Base-by-base conservation (phyloP, 2,113 vertebrate genomes). In the Chaetorhynchus papuensis region DNA sequence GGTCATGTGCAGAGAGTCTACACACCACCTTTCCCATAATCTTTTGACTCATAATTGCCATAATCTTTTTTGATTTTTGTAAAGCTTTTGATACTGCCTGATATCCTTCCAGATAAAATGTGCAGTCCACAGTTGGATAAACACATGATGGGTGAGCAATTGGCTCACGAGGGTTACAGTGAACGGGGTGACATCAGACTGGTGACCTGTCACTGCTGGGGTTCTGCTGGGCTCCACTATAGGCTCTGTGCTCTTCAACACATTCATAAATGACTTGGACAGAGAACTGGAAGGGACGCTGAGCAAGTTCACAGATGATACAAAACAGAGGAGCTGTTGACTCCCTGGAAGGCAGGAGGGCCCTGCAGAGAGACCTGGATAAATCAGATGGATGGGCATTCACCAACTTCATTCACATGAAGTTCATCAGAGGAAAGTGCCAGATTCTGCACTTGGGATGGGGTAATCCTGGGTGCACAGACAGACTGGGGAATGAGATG, bases 111-210 rank as follows among this genome's bases (percentile, higher is more conserved):
- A 26, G 26, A 52, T 15, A 69, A 53, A 87, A 69, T 20, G n/a
- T 20, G 8, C 2, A 10, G 12, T 12, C 18, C 28, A 24, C 33
- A 53, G 12, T 47, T 24, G 47, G 45, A 78, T 53, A 39, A 78
- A 23, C 13, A 28, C 4, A 24, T 33, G 47, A 23, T 0, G 0
- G 12, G 18, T 33, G 28, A 78, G 18, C 27, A 33, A 16, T 8
- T 33, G 54, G 8, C 5, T 39, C 4, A n/a, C 0, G 0, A 44
- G 37, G 1, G 27, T 35, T 17, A 3, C 18, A 27, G 22, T 27
- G 17, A 22, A 10, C 27, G 18, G 37, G 24, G 28, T 78, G 12
- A 45, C 54, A 61, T 15, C 19, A 28, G 28, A 24, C 10, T 45
- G 39, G 33, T 5, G 12, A 42, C 15, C 19, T 41, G 24, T 4